These are phyloP conservation scores for Colius striatus DNA, from an alignment of 2,113 vertebrate species.

Conservation along the genomic window DNA sequence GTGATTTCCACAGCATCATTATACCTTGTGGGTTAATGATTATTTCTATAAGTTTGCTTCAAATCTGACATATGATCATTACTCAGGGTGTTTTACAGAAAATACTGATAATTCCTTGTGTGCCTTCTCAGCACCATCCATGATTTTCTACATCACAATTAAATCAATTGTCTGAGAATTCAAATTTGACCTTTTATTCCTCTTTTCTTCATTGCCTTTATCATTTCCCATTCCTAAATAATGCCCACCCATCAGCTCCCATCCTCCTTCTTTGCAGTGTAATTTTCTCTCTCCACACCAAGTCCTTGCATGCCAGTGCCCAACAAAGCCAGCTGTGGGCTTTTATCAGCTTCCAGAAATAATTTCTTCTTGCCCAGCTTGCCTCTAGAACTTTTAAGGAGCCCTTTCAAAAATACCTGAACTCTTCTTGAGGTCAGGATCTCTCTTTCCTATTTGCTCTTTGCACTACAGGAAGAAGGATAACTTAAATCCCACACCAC, in stretches of 20 bases:
- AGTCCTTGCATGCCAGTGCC: not conserved
- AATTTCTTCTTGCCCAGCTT: not conserved
- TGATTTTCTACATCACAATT: not conserved
- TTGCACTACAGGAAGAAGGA: not conserved
- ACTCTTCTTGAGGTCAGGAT: not conserved
- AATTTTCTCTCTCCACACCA: not conserved
- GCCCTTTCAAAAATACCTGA: not conserved
- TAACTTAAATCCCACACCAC: not conserved
- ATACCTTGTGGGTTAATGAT: not conserved
- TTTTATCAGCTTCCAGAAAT: not conserved
- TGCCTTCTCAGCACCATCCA: not conserved
- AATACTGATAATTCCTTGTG: not conserved
- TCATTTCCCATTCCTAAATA: too few relatives aligned
- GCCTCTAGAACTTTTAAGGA: not conserved
- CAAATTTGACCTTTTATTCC: not conserved
- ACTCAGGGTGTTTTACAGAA: not conserved
- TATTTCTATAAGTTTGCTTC: not conserved
- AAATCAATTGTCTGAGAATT: not conserved
- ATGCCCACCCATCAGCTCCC: too few relatives aligned
- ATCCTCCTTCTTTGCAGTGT: rapidly evolving
- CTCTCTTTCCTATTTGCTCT: not conserved
- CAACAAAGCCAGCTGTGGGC: not conserved
- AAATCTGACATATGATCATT: not conserved
- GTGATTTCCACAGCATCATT: not conserved
- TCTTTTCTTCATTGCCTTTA: not conserved